These are phyloP conservation scores for Mus caroli DNA, from an alignment of 2,797 vertebrate species.

Conservation along the genomic window DNA sequence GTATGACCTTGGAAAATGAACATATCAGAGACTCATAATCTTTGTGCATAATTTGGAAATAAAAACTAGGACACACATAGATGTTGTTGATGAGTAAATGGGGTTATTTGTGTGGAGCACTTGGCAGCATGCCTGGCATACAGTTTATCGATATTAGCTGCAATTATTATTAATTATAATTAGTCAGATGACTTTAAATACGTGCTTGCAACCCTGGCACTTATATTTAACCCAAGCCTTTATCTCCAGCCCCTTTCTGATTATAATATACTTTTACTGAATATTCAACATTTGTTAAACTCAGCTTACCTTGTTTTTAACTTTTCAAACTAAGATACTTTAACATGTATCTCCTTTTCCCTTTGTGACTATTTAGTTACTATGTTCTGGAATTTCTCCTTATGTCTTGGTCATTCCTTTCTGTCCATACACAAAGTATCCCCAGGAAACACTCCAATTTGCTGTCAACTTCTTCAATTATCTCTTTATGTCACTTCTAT, in stretches of 20 bases:
- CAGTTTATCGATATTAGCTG: constrained; percentile 61
- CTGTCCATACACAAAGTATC: not conserved
- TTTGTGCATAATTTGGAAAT: constrained; percentile 45
- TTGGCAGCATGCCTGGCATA: constrained; percentile 72
- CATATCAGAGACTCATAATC: constrained; percentile 22
- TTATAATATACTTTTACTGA: constrained; percentile 43
- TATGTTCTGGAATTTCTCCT: not conserved
- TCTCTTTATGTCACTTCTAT: not conserved
- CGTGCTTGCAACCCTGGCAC: constrained; percentile 3
- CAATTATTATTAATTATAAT: constrained; percentile 83
- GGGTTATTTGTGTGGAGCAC: constrained; percentile 72
- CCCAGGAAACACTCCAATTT: not conserved
- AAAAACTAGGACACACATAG: constrained; percentile 57
- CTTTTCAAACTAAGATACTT: constrained; percentile 28
- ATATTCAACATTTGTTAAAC: constrained; percentile 60
- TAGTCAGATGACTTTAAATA: constrained; percentile 73
- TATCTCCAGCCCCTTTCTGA: constrained; percentile 51
- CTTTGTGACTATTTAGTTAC: not conserved
- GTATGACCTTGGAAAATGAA: constrained; percentile 69
- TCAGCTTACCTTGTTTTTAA: constrained; percentile 3
- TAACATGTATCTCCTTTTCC: not conserved
- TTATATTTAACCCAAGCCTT: constrained; percentile 51
- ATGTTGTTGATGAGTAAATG: constrained; percentile 71
- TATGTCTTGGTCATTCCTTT: not conserved
- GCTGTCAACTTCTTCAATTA: not conserved